Conservation (phyloP, 2,888 invertebrate species). For the Monoplex corrugatus region DNA sequence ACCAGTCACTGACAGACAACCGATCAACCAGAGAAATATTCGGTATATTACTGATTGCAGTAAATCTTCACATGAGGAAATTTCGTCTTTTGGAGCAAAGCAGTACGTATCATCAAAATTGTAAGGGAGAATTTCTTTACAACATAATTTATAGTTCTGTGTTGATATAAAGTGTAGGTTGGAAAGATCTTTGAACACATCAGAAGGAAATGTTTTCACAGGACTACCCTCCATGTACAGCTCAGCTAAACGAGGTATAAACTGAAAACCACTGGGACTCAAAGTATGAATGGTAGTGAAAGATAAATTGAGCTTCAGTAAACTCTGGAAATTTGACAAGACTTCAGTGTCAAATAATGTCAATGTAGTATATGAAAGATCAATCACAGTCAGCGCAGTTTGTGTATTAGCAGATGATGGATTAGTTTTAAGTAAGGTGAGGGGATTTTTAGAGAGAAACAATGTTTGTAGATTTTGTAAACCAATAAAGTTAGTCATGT, state of each 20-base stretch:
- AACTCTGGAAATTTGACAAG: background rate
- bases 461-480: background rate
- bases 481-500: background rate
- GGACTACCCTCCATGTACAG: background rate
- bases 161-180: background rate
- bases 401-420: background rate
- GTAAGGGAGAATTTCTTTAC: background rate
- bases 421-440: background rate
- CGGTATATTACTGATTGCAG: conserved; percentile 25
- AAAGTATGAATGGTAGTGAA: background rate
- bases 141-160: conserved; percentile 33
- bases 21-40: background rate
- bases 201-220: background rate
- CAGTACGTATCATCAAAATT: background rate
- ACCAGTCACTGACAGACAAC: background rate
- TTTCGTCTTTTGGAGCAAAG: background rate
- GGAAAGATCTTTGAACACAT: background rate
- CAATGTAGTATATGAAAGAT: background rate
- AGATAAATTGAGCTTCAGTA: background rate
- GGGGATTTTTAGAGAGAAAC: background rate
- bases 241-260: background rate
- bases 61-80: conserved; percentile 42
- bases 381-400: background rate
- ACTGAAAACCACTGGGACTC: background rate
- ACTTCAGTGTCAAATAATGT: background rate